Evolutionary conservation across 2,113 vertebrate species (phyloP), one percentile per base, ranked within the genome.

Genomic region (Promerops cafer): DNA sequence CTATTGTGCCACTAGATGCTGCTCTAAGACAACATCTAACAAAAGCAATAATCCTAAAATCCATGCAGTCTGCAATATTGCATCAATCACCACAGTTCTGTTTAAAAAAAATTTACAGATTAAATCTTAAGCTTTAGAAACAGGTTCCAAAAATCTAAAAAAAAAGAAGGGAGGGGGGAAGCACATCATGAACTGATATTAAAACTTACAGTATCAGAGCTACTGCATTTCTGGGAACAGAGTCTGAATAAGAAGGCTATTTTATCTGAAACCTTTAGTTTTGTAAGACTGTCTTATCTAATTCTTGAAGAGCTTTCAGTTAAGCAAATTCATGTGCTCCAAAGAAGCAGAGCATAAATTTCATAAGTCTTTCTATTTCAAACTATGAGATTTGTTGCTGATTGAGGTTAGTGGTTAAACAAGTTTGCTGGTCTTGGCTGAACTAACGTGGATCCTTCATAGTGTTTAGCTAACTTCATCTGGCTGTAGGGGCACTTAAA

Each of bases 11-110:
- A 98, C 98, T 98, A 98, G 98, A 95, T 98, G 98, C 47, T 97
- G 98, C 98, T 98, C 87, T 98, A 98, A 98, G 97, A 98, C 97
- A 98, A 65, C 8, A 8, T 66, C 97, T 97, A 86, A 31, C 60
- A 64, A 63, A 72, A 80, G 50, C 59, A 87, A 42, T n/a, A 83
- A 16, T 31, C 27, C 30, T 33, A 39, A 83, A 83, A 72, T 54
- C 7, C 65, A 90, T 69, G 33, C 56, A 35, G 47, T 76, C 65
- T 44, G 64, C 83, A 75, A 93, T 90, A 96, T 94, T 97, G 50
- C 75, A 94, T 96, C 52, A 61, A 85, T 97, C 94, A 79, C 54
- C 68, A 77, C 78, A 77, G 60, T 96, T 95, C 71, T 74, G 65
- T 88, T 96, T 76, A 89, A 82, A 95, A 97, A 95, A 93, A 96